Evolutionary conservation across 2,888 invertebrate species (phyloP), one percentile per base, ranked within the genome.

Genomic region (Drosophila fulvimacula): DNA sequence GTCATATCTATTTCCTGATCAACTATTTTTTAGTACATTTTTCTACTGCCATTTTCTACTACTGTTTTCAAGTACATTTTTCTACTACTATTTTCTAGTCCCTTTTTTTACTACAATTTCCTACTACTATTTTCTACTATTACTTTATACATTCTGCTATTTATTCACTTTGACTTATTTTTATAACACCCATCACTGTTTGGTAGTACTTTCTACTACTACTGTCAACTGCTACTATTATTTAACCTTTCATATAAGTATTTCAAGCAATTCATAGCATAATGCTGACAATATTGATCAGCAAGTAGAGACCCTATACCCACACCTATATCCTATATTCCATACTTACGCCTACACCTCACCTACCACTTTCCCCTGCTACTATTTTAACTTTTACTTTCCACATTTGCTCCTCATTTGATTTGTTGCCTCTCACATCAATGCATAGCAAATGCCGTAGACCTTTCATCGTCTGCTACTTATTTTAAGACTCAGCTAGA

Each of bases 401-500:
- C 2, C 3, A 7, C 19, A 19, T 11, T 11, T n/a, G 3, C 30
- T 30, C n/a, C 30, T 5, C n/a, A 5, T 9, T 24, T 9, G 10
- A 10, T n/a, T 13, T 30, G 32, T 32, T 24, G 9, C 30, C 3
- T 11, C 19, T 17, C 32, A 32, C 5, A 32, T 19, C 11, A 10
- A n/a, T 24, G 27, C 44, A 27, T 3, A n/a, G 44, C 44, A 27
- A 15, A 24, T 27, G 5, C 46, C 46, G 24, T 30, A 17, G n/a
- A 48, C 17, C 48, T 48, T 13, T 30, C 30, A 13, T 1, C 13
- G 17, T 48, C 30, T 13, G n/a, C 30, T 32, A 32, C 48, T 19
- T 19, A 32, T 48, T 48, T 48, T 19, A 32, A 48, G 32, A 48
- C 48, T 48, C 46, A 19, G 13, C 48, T 19, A 3, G 48, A 32